A percentile compares a stretch with the other conserved stretches of the same genome.
phyloP scores from a whole-genome alignment of 2,888 invertebrate species.

The Marasmarcha lunaedactyla region DNA sequence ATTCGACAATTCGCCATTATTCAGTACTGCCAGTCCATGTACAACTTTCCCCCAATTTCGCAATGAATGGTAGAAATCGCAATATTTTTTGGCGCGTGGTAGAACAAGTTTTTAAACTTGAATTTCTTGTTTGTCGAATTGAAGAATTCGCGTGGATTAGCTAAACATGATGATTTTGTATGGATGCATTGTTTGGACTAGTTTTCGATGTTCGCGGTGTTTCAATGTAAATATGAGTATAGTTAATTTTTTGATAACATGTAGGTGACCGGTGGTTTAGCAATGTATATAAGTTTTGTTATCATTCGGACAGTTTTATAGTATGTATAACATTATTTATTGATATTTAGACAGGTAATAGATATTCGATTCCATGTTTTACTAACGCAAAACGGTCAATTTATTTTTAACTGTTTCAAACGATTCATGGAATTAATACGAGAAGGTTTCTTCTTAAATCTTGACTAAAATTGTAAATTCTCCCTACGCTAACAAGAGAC shows the following conservation, averaged over 20 bases:
- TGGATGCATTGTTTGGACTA: conserved; percentile 34
- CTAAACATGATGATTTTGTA: conserved; percentile 51
- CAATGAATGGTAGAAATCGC: conserved; percentile 28
- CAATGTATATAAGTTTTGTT: too few relatives aligned
- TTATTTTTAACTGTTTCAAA: too few relatives aligned
- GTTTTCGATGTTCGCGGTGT: conserved; percentile 38
- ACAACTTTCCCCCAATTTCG: conserved; percentile 19
- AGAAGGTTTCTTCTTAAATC: too few relatives aligned
- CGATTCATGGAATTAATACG: too few relatives aligned
- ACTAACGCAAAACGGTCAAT: too few relatives aligned
- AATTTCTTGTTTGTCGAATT: conserved; percentile 42
- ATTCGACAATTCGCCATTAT: conserved; percentile 39
- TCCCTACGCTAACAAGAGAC: too few relatives aligned
- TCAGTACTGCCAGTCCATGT: conserved; percentile 30
- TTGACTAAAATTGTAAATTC: too few relatives aligned
- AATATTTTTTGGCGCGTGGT: conserved; percentile 56
- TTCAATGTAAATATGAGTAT: conserved; percentile 28
- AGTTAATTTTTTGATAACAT: not conserved
- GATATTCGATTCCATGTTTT: too few relatives aligned
- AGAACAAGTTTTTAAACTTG: conserved; percentile 45
- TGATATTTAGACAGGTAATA: too few relatives aligned
- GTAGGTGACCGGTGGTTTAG: not conserved
- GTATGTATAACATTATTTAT: too few relatives aligned
- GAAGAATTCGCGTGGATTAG: conserved; percentile 47
- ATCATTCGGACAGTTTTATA: too few relatives aligned